Conservation (phyloP, 2,113 vertebrate genomes). For the Polypterus bichir region DNA sequence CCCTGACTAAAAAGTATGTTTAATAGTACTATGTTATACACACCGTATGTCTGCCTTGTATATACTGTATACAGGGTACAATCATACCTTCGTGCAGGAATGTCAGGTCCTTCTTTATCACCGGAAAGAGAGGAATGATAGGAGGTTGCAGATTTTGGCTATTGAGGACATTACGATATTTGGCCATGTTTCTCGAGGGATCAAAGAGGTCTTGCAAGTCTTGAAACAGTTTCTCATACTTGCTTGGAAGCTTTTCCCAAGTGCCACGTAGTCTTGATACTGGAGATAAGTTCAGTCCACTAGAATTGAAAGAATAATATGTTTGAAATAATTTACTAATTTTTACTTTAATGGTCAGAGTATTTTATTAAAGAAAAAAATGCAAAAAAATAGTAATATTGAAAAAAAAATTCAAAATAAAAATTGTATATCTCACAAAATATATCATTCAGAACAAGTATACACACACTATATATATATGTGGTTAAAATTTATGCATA, state of each 20-base stretch:
- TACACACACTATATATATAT: not conserved
- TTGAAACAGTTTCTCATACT: constrained; percentile 93
- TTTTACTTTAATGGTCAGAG: not conserved
- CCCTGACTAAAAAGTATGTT: no score
- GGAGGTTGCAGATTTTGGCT: constrained; percentile 93
- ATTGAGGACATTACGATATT: constrained; percentile 93
- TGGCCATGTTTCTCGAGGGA: constrained; percentile 96
- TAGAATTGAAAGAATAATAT: constrained; percentile 26
- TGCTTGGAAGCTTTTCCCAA: constrained; percentile 96
- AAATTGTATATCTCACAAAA: not conserved
- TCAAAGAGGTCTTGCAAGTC: constrained; percentile 97
- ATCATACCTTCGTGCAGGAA: constrained; percentile 87
- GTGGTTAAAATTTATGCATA: not conserved
- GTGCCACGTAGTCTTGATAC: constrained; percentile 90
- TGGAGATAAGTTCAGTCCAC: constrained; percentile 86
- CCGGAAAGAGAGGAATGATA: constrained; percentile 91
- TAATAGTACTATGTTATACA: no score
- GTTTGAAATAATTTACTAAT: constrained; percentile 1
- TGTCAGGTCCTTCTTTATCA: constrained; percentile 97
- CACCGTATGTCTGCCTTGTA: no score
- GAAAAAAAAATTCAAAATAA: not conserved
- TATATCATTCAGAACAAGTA: not conserved
- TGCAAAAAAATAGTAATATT: not conserved
- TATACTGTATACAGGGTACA: no score
- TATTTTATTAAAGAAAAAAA: not conserved